Evolutionary conservation across 1,140 invertebrate species (phyloP), one percentile per base, ranked within the genome.

Genomic region (Eumaeus atala): DNA sequence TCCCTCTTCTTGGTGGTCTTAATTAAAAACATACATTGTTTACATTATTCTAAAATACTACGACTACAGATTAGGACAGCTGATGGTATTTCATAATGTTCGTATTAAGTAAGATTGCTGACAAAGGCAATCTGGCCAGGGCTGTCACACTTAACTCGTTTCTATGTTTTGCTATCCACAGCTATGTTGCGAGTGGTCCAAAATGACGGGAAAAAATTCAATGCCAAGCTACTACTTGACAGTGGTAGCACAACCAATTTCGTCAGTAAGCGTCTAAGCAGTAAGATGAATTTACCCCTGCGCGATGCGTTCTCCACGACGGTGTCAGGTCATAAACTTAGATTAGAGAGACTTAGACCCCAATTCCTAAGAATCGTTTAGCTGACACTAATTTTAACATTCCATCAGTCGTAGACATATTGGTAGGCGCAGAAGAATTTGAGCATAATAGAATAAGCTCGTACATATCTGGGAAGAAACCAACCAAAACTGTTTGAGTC

Each of bases 211-310:
- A 28, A 2, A 28, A 28, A 28, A 28, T 40, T 8, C 38, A 40
- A n/a, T 0, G 33, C 48, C 11, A 48, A 48, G 8, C 28, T 57
- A 28, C 48, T 57, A 16, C 55, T 57, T 12, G 55, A 57, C 49
- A 57, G 44, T 10, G 55, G 55, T 51, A 59, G 64, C 34, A 66
- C 60, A n/a, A 40, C 54, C 2, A 62, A 66, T 44, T 66, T 62
- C 48, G 35, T 64, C 6, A 28, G 21, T 28, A 6, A 28, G 21
- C 21, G 21, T 28, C 21, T 28, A 3, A 28, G 21, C 21, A 28
- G 21, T 28, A 28, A 28, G 21, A 3, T 28, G 6, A 6, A 6
- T 28, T 2, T 28, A 28, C 21, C 37, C 36, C 12, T 58, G 42
- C 36, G 54, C 38, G 9, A 10, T 17, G 18, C 49, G 48, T 36